phyloP scores from a whole-genome alignment of 2,113 vertebrate genomes.

The Protobothrops flavoviridis region DNA sequence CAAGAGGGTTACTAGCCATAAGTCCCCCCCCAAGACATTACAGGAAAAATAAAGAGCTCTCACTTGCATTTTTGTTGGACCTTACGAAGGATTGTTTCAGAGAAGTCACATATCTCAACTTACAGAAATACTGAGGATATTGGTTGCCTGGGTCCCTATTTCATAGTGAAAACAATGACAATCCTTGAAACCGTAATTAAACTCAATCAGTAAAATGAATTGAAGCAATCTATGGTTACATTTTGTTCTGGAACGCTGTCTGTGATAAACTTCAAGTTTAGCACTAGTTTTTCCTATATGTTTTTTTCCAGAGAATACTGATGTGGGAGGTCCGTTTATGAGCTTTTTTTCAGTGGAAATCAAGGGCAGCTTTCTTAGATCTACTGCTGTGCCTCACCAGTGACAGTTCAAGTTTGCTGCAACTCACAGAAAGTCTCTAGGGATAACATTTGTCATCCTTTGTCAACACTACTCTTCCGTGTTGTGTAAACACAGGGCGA shows the following conservation, averaged over 20 bases:
- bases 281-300: neutral
- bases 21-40: neutral
- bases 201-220: constrained; percentile 10
- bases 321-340: neutral
- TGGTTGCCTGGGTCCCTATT: neutral
- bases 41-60: neutral
- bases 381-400: neutral
- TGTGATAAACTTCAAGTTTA: neutral
- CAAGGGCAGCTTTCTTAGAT: neutral
- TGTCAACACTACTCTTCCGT: neutral
- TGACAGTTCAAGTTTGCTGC: neutral
- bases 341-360: constrained; percentile 10
- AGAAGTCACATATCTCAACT: neutral
- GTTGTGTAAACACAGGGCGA: neutral
- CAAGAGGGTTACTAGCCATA: neutral
- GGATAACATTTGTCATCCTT: neutral
- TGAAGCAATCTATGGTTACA: constrained; percentile 18
- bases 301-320: neutral
- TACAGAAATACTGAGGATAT: neutral
- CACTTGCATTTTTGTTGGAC: neutral
- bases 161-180: neutral
- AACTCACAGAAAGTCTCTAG: neutral
- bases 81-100: neutral
- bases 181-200: constrained; percentile 18
- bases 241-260: neutral